Evolutionary conservation across 2,888 invertebrate species (phyloP).

Genomic region (Sicus ferrugineus): DNA sequence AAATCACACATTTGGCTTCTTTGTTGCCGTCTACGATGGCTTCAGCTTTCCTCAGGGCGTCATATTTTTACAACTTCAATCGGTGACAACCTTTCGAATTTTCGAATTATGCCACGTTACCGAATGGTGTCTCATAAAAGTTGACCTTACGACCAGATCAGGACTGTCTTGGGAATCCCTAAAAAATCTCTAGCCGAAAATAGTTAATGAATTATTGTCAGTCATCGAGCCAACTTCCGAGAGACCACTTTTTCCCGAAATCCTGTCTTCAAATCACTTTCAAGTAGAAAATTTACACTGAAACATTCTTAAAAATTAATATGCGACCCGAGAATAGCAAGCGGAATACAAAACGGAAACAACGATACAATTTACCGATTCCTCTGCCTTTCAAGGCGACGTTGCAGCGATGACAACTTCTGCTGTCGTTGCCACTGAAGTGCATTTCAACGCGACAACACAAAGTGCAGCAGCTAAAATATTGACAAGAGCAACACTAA

Average conservation of each 20-base stretch:
- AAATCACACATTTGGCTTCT: no score
- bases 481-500: conserved; percentile 11
- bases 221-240: no score
- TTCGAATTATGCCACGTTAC: no score
- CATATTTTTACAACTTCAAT: no score
- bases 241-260: no score
- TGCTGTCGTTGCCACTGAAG: conserved; percentile 1
- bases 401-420: neutral
- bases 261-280: neutral
- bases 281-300: conserved; percentile 14
- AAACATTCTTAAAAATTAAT: conserved; percentile 29
- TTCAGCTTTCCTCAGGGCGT: no score
- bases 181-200: neutral
- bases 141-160: no score
- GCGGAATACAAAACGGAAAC: neutral
- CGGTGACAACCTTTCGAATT: no score
- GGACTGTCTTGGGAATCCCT: no score
- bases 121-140: no score
- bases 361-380: neutral
- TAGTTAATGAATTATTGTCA: neutral
- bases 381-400: neutral
- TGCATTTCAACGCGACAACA: conserved; percentile 1
- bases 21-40: no score
- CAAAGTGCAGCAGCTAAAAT: conserved; percentile 14
- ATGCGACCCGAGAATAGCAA: neutral